Evolutionary conservation across 1,140 invertebrate genomes (phyloP), one percentile per base, ranked within the genome.

Genomic region (Dendroctonus valens): DNA sequence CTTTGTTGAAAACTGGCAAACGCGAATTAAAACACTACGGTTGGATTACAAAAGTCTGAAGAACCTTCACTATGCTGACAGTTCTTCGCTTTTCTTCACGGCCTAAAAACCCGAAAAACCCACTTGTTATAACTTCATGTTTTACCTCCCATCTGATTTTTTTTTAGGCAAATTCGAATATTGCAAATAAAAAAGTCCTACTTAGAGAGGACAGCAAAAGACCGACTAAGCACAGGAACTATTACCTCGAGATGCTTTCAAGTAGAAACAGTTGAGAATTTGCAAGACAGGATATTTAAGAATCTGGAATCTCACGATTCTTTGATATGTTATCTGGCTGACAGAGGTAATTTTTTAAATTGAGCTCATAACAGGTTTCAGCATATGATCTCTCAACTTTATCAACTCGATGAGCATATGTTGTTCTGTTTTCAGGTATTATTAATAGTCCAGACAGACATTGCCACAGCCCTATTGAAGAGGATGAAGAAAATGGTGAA

Each of bases 261-360:
- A 70, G 44, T 65, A 48, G 44, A 65, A 11, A 42, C 41, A 65
- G 58, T 58, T 44, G 71, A 71, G 41, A 61, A 60, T 15, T 58
- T 74, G 11, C 66, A 74, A 51, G 51, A 58, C 7, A 69, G 66
- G 49, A 73, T 74, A 39, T 74, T 68, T 55, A 60, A 61, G 26
- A 73, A 69, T 48, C 70, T 74, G 41, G 70, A 73, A 48, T 62
- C 67, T 8, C 72, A 74, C 48, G 73, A 74, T 63, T 74, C 73
- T 14, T 51, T 74, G 5, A 72, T 74, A 41, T 69, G 67, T 15
- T 71, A 71, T 60, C 49, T 71, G 42, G 68, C 49, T 59, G 57
- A 63, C 50, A 61, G 48, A 41, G 65, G 59, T 61, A 55, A 40
- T 11, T 46, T 14, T 11, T 4, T 14, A 2, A 5, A 59, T 59